phyloP scores from a whole-genome alignment of 2,113 vertebrate species.

The Pseudorhombus dupliciocellatus region DNA sequence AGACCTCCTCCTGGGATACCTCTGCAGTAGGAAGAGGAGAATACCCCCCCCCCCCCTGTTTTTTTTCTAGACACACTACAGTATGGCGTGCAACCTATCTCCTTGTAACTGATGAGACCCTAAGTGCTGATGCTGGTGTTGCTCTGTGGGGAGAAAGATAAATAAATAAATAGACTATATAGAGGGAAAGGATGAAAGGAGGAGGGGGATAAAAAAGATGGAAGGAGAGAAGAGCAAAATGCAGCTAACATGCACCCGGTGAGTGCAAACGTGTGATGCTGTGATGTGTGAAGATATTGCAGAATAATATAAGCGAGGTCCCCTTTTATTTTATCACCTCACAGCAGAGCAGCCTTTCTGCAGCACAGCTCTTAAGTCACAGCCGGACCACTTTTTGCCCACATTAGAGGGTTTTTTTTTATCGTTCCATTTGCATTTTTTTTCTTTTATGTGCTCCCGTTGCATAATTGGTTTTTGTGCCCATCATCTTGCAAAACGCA shows the following conservation, averaged over 20 bases:
- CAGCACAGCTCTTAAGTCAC: constrained; percentile 44
- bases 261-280: constrained; percentile 68
- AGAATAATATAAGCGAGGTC: constrained; percentile 70
- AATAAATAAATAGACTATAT: constrained; percentile 66
- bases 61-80: constrained; percentile 38
- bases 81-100: constrained; percentile 53
- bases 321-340: constrained; percentile 76
- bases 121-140: constrained; percentile 72
- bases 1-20: constrained; percentile 40
- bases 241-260: constrained; percentile 55
- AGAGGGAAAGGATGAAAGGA: constrained; percentile 33
- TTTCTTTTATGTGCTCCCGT: constrained; percentile 60
- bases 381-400: constrained; percentile 55
- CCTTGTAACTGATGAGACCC: constrained; percentile 62
- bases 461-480: constrained; percentile 65
- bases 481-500: constrained; percentile 46
- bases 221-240: constrained; percentile 50
- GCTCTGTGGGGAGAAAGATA: constrained; percentile 56
- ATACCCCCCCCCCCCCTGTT: not conserved
- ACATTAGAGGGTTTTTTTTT: constrained; percentile 57
- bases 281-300: constrained; percentile 76
- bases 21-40: constrained; percentile 31
- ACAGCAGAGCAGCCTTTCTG: constrained; percentile 57
- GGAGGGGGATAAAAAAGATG: constrained; percentile 10
- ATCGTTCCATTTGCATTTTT: constrained; percentile 68